Evolutionary conservation across 2,888 invertebrate species (phyloP).

Genomic region (Thecocarcelia acutangulata): DNA sequence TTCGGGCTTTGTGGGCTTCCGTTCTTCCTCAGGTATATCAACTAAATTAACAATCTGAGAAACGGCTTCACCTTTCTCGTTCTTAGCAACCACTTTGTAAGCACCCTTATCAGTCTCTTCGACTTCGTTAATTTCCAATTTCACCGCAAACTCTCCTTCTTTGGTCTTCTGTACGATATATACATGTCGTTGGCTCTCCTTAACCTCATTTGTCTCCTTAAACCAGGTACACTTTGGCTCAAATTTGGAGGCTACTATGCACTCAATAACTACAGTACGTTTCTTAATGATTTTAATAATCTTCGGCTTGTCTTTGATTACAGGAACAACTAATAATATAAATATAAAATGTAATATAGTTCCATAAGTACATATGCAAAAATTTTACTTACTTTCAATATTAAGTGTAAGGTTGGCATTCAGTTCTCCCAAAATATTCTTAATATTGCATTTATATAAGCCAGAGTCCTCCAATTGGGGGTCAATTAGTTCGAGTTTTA

Average conservation of each 20-base stretch:
- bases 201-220: constrained; percentile 91
- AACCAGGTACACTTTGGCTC: constrained; percentile 97
- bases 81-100: constrained; percentile 94
- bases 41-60: constrained; percentile 94
- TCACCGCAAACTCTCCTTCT: constrained; percentile 93
- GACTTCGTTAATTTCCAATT: constrained; percentile 93
- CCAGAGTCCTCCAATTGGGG: constrained; percentile 98
- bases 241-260: constrained; percentile 95
- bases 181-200: constrained; percentile 83
- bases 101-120: constrained; percentile 91
- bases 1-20: constrained; percentile 90
- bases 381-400: constrained; percentile 92
- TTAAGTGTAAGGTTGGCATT: constrained; percentile 98
- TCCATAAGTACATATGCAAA: background rate
- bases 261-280: constrained; percentile 95
- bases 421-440: constrained; percentile 96
- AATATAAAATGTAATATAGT: background rate
- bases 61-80: constrained; percentile 95
- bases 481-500: constrained; percentile 92
- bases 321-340: constrained; percentile 89
- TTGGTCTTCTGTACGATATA: constrained; percentile 79
- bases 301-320: constrained; percentile 95
- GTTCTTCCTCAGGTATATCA: constrained; percentile 89
- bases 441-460: constrained; percentile 98
- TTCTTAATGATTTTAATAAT: constrained; percentile 95